phyloP scores from a whole-genome alignment of 1,140 invertebrate species.

The Harpegnathos saltator region DNA sequence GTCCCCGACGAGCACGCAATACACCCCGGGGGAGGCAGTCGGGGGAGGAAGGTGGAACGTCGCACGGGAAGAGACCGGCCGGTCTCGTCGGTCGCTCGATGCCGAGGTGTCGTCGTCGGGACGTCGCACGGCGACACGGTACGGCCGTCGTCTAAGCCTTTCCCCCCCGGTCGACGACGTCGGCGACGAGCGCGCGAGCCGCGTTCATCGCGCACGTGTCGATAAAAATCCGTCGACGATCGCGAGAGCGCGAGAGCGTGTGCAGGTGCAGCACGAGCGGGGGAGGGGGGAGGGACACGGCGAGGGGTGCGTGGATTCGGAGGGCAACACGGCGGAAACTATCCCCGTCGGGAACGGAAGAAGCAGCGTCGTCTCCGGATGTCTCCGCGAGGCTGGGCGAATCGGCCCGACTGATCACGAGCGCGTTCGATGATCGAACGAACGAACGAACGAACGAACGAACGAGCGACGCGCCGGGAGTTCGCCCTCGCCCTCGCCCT shows the following conservation, averaged over 20 bases:
- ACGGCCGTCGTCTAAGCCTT: constrained; percentile 16
- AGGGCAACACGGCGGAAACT: too few species aligned
- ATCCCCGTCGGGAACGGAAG: too few species aligned
- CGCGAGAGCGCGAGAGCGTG: background rate
- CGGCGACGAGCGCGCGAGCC: background rate
- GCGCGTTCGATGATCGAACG: constrained; percentile 37
- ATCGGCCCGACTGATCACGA: too few species aligned
- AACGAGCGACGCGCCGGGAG: background rate
- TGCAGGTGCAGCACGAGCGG: constrained; percentile 24
- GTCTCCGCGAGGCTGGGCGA: too few species aligned
- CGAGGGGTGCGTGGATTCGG: too few species aligned
- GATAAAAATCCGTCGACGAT: constrained; percentile 12
- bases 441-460: background rate
- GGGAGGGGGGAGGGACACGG: background rate
- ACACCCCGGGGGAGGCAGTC: background rate
- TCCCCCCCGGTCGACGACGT: background rate
- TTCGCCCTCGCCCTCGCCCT: too few species aligned
- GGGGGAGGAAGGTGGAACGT: background rate
- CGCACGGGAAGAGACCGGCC: constrained; percentile 34
- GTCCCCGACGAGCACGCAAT: background rate
- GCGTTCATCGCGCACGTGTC: constrained; percentile 55
- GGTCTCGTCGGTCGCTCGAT: constrained; percentile 65
- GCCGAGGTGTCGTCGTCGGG: constrained; percentile 63
- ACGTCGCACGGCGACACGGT: constrained; percentile 70
- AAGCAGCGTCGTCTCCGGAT: too few species aligned